Evolutionary conservation across 2,888 invertebrate genomes (phyloP), one percentile per base, ranked within the genome.

Genomic region (Tachina grossa): DNA sequence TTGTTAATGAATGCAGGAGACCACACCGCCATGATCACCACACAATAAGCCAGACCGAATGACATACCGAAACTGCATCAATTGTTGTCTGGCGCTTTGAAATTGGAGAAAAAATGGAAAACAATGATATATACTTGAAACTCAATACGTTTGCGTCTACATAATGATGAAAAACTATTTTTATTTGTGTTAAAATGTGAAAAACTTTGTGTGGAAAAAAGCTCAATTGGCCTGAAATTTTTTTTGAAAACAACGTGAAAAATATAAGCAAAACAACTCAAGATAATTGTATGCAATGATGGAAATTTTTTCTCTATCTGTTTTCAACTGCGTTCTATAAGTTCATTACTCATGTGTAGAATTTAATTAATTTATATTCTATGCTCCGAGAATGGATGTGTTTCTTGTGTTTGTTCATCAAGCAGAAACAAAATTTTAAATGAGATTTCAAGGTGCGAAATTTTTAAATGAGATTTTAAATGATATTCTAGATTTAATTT

Each of bases 71-170:
- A 66, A 69, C 63, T 74, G 47, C 63, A 74, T n/a, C 90, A 89
- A 89, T 90, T 89, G 90, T 88, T 89, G 90, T 90, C 89, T 88
- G 88, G 87, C 81, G 83, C 85, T 84, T 85, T 86, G 87, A 74
- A 85, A 87, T 76, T 59, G 43, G 86, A 87, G 83, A 82, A 53
- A 65, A 68, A 45, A 75, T 66, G 13, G 61, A 47, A 75, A 53
- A 68, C 22, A 61, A 81, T 75, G 59, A 45, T 43, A 45, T 57
- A 81, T 78, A 82, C 69, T 51, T 47, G 45, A 49, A 66, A 66
- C 51, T n/a, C 66, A 39, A 66, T 66, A 66, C 11, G 2, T 19
- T 4, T 66, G 6, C 39, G 8, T 10, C 5, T 22, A 22, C 10
- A 43, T 13, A 5, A 55, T 61, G 16, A n/a, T 43, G 43, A 71